Percentiles rank a stretch among this genome's conserved stretches.
These are phyloP conservation scores for Sebastes kiyomatsui DNA, from an alignment of 2,797 vertebrate genomes.

Conservation along the genomic window DNA sequence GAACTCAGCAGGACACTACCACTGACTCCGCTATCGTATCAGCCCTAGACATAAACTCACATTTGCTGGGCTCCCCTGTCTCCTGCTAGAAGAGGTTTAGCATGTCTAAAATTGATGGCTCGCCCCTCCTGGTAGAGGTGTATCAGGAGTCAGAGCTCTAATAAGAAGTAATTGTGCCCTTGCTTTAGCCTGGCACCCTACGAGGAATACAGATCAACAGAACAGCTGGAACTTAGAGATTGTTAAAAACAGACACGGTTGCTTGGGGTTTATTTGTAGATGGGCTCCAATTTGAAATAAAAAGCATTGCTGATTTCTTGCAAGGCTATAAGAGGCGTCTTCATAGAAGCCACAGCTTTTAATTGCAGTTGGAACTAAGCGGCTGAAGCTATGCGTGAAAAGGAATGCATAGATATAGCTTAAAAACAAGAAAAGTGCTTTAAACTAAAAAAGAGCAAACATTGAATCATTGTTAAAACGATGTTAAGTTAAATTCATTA, in stretches of 20 bases:
- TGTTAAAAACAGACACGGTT: slow-evolving; percentile 50
- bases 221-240: slow-evolving; percentile 58
- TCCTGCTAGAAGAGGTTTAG: slow-evolving; percentile 60
- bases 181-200: slow-evolving; percentile 39
- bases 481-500: slow-evolving; percentile 76
- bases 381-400: slow-evolving; percentile 40
- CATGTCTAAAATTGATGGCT: slow-evolving; percentile 62
- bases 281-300: slow-evolving; percentile 27
- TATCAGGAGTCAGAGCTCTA: slow-evolving; percentile 72
- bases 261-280: slow-evolving; percentile 37
- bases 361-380: slow-evolving; percentile 39
- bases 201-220: slow-evolving; percentile 50
- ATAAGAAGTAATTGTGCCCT: slow-evolving; percentile 69
- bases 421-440: slow-evolving; percentile 57
- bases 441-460: slow-evolving; percentile 73
- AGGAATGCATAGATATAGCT: slow-evolving; percentile 40
- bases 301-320: slow-evolving; percentile 28
- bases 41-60: slow-evolving; percentile 56
- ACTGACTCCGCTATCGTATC: slow-evolving; percentile 55
- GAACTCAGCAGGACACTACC: slow-evolving; percentile 74
- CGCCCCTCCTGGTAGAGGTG: slow-evolving; percentile 43
- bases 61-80: slow-evolving; percentile 50
- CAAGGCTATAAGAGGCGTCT: slow-evolving; percentile 14
- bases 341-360: slow-evolving; percentile 29
- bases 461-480: slow-evolving; percentile 74